Evolutionary conservation across 2,888 invertebrate species (phyloP), one percentile per base, ranked within the genome.

Genomic region (Rotaria sp.): DNA sequence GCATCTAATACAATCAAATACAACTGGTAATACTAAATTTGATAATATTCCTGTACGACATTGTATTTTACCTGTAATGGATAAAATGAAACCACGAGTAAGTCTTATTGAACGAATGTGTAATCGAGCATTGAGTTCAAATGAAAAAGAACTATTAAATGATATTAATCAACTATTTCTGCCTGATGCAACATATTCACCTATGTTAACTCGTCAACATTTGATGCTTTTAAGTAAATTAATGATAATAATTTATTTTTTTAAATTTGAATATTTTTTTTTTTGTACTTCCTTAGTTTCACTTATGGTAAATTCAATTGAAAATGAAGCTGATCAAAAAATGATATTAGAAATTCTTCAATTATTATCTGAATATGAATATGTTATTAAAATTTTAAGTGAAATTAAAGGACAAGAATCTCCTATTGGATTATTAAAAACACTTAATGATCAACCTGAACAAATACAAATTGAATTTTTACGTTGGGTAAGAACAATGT

Each of bases 321-420:
- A 80, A 45, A 45, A 80, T 26, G 15, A 11, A 45, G 26, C 41
- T n/a, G 45, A n/a, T 11, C 80, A 80, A 80, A 45, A 15, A 45
- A n/a, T 45, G 10, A n/a, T 80, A 1, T 15, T 80, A 41, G 45
- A 80, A 80, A 26, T 80, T 26, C 80, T 80, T 45, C 80, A 80
- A 21, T 45, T 41, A 45, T 15, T 80, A 15, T 80, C 80, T 10
- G 80, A 80, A 45, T 45, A 45, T 45, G 80, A 80, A 80, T 45
- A 45, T 80, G 8, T 80, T 45, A 80, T 45, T 26, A 80, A 80
- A 45, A 80, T 41, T 80, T 11, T 80, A 3, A n/a, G 26, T 13
- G 80, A 80, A 80, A 26, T 80, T 15, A 80, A 80, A 80, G 80
- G 80, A 80, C 80, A 80, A 80, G 80, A 80, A 45, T 80, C 80